Base-by-base conservation (phyloP, 35 echinoderm and acorn worm species). In the Hemicentrotus pulcherrimus region DNA sequence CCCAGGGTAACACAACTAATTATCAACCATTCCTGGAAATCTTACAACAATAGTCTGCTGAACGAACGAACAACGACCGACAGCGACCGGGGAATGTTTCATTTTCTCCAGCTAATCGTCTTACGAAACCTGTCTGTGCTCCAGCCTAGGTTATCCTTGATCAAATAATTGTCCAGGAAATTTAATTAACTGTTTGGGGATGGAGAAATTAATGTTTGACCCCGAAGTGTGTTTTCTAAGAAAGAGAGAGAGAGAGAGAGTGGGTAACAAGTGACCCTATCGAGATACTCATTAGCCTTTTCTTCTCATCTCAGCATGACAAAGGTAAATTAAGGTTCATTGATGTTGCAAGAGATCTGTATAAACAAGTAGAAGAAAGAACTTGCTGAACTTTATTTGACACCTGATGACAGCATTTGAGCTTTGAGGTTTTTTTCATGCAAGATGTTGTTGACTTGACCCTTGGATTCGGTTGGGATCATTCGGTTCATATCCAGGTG, bases 131-230 rank as follows among this genome's bases (percentile, higher is more conserved):
- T n/a, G 65, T 78, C 65, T 78, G 24, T 22, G 28, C 5, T 22
- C 65, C 5, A 78, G 19, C 65, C 65, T 18, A 78, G 65, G 65
- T 22, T 78, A 78, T 8, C 65, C 65, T 78, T 78, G 65, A 78
- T 78, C 65, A 6, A 78, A 78, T 78, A 78, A 78, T n/a, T 78
- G 65, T 78, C 65, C 65, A 78, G 65, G 65, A 78, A 78, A 78
- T 78, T 78, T n/a, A 78, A 78, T 78, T 78, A 78, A 78, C 65
- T 0, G 24, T 78, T 28, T 2, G 28, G 61, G 65, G 65, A 78
- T n/a, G 28, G 65, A 78, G 65, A 78, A 78, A 78, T n/a, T 78
- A 78, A 78, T 78, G 65, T 78, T 78, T 78, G 65, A 78, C 65
- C 65, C 65, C 65, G 24, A 6, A 28, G 65, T 28, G 65, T 78